Evolutionary conservation across 2,888 invertebrate species (phyloP), one percentile per base, ranked within the genome.

Genomic region (Sclerodermus sp.): DNA sequence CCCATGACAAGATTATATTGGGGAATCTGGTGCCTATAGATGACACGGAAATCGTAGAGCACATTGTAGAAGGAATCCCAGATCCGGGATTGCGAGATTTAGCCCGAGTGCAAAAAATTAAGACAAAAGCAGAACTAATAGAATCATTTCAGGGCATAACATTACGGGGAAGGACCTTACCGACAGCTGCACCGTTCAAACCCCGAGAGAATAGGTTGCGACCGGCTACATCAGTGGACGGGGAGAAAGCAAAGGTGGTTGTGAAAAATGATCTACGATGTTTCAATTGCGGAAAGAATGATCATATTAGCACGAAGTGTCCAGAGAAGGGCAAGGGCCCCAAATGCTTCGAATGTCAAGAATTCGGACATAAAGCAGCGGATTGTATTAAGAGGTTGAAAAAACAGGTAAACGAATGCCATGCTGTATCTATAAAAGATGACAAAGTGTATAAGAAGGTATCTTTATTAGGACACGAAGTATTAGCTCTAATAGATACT

Each of bases 1-100:
- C 8, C 8, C 23, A 23, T 23, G 23, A 23, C 6, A 51, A 47
- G 18, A 44, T 34, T 2, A 48, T 48, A 8, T 8, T 51, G 9
- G 51, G 42, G 31, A 51, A 53, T 32, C 41, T 23, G 1, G n/a
- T 53, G 1, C 13, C 18, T 1, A 45, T 53, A 34, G 15, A 16
- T 9, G 52, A 50, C 3, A 49, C 38, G 1, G 53, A 53, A 12
- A 16, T 49, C 3, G 17, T 48, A 6, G 43, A 42, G 12, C 48
- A 51, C 18, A n/a, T 50, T 18, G 14, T 50, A 8, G 53, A 52
- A 5, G 53, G 53, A 8, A 49, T 53, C n/a, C 44, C 49, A 1
- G 50, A 53, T 37, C 1, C 31, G 0, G 31, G 36, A 12, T 34
- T 54, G 15, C 44, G 48, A 5, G 40, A 54, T 29, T 34, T 30